A percentile compares a stretch with the other conserved stretches of the same genome.
These are phyloP conservation scores for Phymanthus crucifer DNA, from an alignment of 92 coral and sea anemone genomes.

Conservation along the genomic window DNA sequence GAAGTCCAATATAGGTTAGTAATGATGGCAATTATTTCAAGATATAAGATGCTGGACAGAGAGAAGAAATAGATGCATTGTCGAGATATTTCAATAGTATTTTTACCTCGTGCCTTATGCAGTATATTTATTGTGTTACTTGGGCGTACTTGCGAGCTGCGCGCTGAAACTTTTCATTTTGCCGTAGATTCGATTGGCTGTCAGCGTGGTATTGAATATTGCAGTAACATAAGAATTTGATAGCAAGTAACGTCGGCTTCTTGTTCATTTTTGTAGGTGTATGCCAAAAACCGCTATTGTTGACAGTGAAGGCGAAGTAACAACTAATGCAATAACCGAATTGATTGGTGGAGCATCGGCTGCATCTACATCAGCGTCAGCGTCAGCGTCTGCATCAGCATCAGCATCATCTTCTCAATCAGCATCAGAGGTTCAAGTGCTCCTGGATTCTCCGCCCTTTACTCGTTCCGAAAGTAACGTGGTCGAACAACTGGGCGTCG, in stretches of 20 bases:
- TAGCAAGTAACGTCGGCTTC: background rate
- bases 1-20: slow-evolving; percentile 73
- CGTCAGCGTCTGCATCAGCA: slow-evolving; percentile 7
- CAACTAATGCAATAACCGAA: slow-evolving; percentile 49
- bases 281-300: slow-evolving; percentile 35
- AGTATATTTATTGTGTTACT: too few relatives aligned
- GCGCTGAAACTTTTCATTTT: too few relatives aligned
- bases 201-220: too few relatives aligned
- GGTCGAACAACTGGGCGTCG: slow-evolving; percentile 27
- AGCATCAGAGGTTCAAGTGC: slow-evolving; percentile 46
- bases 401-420: slow-evolving; percentile 23
- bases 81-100: too few relatives aligned
- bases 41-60: too few relatives aligned
- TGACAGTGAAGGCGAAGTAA: slow-evolving; percentile 23
- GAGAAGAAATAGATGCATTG: too few relatives aligned
- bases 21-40: too few relatives aligned
- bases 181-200: too few relatives aligned
- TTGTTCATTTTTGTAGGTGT: slow-evolving; percentile 27
- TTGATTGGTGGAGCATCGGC: slow-evolving; percentile 39
- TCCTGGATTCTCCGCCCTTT: slow-evolving; percentile 31
- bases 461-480: slow-evolving; percentile 23
- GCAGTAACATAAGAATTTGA: too few relatives aligned
- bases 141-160: too few relatives aligned
- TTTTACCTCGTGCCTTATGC: too few relatives aligned
- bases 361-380: slow-evolving; percentile 28